Base-by-base conservation (phyloP, 1,140 invertebrate genomes). In the Harlomillsia oculata region DNA sequence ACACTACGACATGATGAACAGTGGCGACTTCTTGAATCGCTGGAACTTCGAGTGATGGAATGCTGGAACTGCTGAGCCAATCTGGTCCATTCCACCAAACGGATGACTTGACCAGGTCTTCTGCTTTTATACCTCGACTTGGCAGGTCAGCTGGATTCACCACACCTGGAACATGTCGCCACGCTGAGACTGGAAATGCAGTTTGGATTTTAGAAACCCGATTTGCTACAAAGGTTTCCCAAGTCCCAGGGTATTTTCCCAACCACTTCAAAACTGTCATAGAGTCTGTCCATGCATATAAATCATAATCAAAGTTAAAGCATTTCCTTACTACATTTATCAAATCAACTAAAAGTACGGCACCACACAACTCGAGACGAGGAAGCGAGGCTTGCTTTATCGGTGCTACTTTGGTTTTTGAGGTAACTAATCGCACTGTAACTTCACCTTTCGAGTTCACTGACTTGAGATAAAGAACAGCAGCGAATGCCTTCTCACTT, bases 161-260 rank as follows among this genome's bases (percentile, higher is more conserved):
- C 2, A 3, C 21, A 16, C 26, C 18, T 39, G 8, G 6, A n/a
- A 56, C 43, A 34, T 56, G 53, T n/a, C 16, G n/a, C 53, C 53
- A 56, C 1, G 3, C 1, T 5, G 1, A 1, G 20, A 11, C 5
- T 2, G 39, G 30, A 5, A 25, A 9, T 5, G 9, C 21, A 3
- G 28, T n/a, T 34, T 67, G 66, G 36, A 74, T 71, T 60, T 69
- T 40, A 32, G 56, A 44, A 0, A 72, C 69, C 40, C 70, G 43
- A 62, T 76, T 71, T 0, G 56, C 66, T 2, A 75, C 70, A 62
- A 69, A 74, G 0, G 64, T 67, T 65, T 73, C 69, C 55, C 67
- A 66, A 30, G 50, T 39, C 14, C 56, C 45, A 3, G 68, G 60
- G 21, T 65, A 34, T 16, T 34, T 56, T n/a, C 59, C 43, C 5